Conservation (phyloP, 2,797 vertebrate species). For the Labeo calbasu region DNA sequence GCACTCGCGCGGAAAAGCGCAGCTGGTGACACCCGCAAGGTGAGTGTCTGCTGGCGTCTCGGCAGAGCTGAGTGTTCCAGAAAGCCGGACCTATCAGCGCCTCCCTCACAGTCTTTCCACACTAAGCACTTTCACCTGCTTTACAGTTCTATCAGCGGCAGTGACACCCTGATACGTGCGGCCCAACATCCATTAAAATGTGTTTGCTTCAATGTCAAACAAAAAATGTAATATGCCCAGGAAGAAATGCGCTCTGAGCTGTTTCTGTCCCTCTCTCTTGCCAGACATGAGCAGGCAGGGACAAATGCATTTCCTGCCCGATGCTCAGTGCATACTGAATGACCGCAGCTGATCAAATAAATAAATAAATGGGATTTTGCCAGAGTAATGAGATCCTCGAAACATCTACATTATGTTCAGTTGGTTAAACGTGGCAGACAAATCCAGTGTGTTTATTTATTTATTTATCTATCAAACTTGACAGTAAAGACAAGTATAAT, state of each 20-base stretch:
- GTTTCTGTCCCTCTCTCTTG: constrained; percentile 21
- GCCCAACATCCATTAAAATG: constrained; percentile 41
- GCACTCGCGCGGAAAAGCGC: constrained; percentile 67
- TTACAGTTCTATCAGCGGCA: constrained; percentile 36
- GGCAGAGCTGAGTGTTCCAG: constrained; percentile 53
- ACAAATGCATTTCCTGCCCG: constrained; percentile 37
- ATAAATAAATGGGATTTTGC: constrained; percentile 33
- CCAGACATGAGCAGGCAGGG: constrained; percentile 26
- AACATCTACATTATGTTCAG: constrained; percentile 2
- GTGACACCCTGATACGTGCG: constrained; percentile 31
- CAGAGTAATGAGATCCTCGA: constrained; percentile 8
- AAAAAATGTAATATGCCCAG: constrained; percentile 1
- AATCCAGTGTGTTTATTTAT: neutral
- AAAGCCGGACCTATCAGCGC: constrained; percentile 57
- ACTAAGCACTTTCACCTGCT: constrained; percentile 58
- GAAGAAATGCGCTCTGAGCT: constrained; percentile 20
- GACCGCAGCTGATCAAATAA: constrained; percentile 31
- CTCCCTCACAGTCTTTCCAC: constrained; percentile 29
- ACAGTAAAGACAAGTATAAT: too few relatives aligned
- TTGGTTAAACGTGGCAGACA: neutral
- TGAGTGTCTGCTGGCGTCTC: constrained; percentile 23
- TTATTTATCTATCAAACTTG: too few relatives aligned
- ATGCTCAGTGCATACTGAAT: constrained; percentile 42
- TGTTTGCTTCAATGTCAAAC: constrained; percentile 37
- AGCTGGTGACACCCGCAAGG: constrained; percentile 64